A percentile compares a stretch with the other conserved stretches of the same genome.
Conservation (phyloP, 2,113 vertebrate genomes). For the Struthidea cinerea region DNA sequence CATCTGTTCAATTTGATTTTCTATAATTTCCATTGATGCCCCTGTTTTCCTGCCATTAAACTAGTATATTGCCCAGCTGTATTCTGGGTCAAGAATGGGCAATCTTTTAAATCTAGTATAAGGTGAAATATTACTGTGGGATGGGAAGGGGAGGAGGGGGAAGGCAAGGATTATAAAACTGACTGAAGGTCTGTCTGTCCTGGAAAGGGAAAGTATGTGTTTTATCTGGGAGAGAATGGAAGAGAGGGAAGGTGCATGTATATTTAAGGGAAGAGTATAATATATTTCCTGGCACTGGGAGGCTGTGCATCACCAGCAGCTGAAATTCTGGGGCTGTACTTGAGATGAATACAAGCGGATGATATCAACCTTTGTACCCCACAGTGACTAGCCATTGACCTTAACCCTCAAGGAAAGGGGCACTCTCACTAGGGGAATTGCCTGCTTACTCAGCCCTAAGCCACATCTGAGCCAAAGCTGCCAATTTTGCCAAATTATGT, state of each 20-base stretch:
- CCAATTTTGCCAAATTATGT: constrained; percentile 65
- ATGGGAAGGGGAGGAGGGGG: constrained; percentile 18
- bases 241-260: not conserved
- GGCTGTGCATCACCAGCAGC: not conserved
- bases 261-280: constrained; percentile 4
- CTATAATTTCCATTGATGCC: constrained; percentile 65
- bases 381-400: constrained; percentile 58
- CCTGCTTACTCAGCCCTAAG: constrained; percentile 21
- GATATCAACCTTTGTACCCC: constrained; percentile 13
- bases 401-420: constrained; percentile 55
- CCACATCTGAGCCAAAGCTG: constrained; percentile 44
- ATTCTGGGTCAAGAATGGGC: constrained; percentile 62
- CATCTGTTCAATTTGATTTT: constrained; percentile 68
- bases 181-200: constrained; percentile 7
- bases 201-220: not conserved
- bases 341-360: constrained; percentile 12
- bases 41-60: constrained; percentile 63
- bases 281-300: not conserved
- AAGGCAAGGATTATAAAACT: constrained; percentile 34
- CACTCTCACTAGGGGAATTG: constrained; percentile 57
- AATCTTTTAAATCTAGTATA: constrained; percentile 64
- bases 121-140: constrained; percentile 59
- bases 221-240: not conserved
- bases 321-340: not conserved
- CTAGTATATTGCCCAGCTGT: constrained; percentile 56